Percentiles rank a stretch among this genome's conserved stretches.
Conservation (phyloP, 2,113 vertebrate genomes). For the Azemiops feae region DNA sequence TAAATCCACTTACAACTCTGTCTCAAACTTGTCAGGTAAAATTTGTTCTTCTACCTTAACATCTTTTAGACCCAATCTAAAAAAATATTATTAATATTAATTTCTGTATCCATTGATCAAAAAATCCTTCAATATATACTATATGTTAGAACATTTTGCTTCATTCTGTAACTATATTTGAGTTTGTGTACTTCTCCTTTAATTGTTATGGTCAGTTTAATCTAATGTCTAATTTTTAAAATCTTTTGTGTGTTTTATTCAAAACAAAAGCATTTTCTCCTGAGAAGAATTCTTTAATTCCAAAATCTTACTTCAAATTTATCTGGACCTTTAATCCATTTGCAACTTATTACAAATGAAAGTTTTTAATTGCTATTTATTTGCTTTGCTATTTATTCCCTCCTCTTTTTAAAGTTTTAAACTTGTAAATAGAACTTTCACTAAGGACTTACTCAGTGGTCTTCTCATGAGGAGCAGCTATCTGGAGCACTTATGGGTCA, state of each 20-base stretch:
- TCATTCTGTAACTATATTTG: not conserved
- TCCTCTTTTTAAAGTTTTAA: too few relatives aligned
- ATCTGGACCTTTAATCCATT: not conserved
- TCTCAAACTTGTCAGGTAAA: not conserved
- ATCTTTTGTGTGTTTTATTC: not conserved
- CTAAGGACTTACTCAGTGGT: too few relatives aligned
- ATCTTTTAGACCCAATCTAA: not conserved
- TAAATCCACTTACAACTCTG: not conserved
- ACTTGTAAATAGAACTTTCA: too few relatives aligned
- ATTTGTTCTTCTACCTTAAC: not conserved
- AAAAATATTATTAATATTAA: not conserved
- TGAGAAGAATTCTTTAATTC: not conserved
- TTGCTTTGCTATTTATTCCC: not conserved
- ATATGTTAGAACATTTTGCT: not conserved
- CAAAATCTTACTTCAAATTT: not conserved
- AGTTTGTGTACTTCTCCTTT: not conserved
- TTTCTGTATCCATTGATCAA: not conserved
- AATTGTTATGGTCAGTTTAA: not conserved
- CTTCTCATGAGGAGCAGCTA: not conserved
- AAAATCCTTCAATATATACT: not conserved
- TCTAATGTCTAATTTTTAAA: not conserved
- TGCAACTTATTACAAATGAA: too few relatives aligned
- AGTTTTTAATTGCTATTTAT: not conserved
- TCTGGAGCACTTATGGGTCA: not conserved
- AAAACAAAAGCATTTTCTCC: not conserved